Base-by-base conservation (phyloP, 2,888 invertebrate genomes). In the Euclidia mi region DNA sequence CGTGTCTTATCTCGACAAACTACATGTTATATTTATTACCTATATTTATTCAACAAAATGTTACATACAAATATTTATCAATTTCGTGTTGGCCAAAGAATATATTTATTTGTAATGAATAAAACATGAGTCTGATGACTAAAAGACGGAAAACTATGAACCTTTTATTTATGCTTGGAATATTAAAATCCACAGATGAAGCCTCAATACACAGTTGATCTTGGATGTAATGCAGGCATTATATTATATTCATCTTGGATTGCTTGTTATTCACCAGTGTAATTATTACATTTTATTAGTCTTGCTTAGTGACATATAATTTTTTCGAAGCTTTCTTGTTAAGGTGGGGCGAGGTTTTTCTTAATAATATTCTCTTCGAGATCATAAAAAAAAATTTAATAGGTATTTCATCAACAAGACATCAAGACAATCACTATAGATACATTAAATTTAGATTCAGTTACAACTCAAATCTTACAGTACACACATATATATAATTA, bases 101-200 rank as follows among this genome's bases (percentile, higher is more conserved):
- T 29, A 17, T n/a, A n/a, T n/a, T 41, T 70, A 60, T 66, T 69
- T 58, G 53, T 57, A 15, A 56, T 78, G 68, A 77, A 77, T 74
- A 68, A 77, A 74, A 56, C 59, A 77, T 72, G 66, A 76, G 59
- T 64, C 63, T 55, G 56, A 49, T 72, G 62, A 62, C 71, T 64
- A 47, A 56, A 65, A 75, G 65, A 66, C 50, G 57, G 68, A 68
- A 76, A 72, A 69, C 65, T 71, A 65, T 65, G 62, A 71, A 74
- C 73, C 61, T 76, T 76, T 59, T 56, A 66, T 52, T 71, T 64
- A 70, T 46, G 52, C 56, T 69, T 68, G 48, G 75, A 81, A 78
- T 78, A 84, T 82, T 78, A 76, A 79, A 78, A 75, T 76, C 68
- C n/a, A n/a, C n/a, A n/a, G n/a, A n/a, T n/a, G n/a, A n/a, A n/a